These are phyloP conservation scores for Watsonalla binaria DNA, from an alignment of 2,888 invertebrate species.

Conservation along the genomic window DNA sequence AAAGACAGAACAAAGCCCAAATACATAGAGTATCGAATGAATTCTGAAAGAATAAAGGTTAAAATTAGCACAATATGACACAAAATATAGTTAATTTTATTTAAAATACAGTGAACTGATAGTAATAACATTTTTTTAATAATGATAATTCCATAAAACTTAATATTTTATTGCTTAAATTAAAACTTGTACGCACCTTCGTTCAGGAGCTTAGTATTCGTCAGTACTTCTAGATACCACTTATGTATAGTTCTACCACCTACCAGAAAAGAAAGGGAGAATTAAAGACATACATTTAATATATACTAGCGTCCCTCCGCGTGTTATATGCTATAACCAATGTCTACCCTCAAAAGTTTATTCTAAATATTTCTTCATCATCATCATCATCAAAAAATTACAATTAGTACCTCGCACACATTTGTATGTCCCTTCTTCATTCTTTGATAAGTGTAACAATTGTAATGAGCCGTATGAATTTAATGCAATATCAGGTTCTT, in stretches of 20 bases:
- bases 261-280: too few relatives aligned
- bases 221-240: constrained; percentile 67
- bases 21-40: constrained; percentile 78
- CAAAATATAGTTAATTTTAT: too few relatives aligned
- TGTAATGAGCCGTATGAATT: constrained; percentile 78
- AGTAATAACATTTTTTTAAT: too few relatives aligned
- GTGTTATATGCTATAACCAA: too few relatives aligned
- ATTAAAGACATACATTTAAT: too few relatives aligned
- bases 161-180: neutral
- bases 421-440: constrained; percentile 84
- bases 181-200: constrained; percentile 48
- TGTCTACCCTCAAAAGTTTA: too few relatives aligned
- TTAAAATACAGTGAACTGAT: too few relatives aligned
- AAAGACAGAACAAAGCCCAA: constrained; percentile 77
- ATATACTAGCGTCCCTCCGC: too few relatives aligned
- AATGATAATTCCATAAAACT: too few relatives aligned
- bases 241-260: constrained; percentile 77
- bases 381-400: too few relatives aligned
- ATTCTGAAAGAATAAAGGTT: constrained; percentile 53
- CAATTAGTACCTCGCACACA: constrained; percentile 78
- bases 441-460: constrained; percentile 76
- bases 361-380: too few relatives aligned
- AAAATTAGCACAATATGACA: neutral
- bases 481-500: constrained; percentile 67
- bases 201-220: constrained; percentile 70